phyloP scores from a whole-genome alignment of 2,797 vertebrate species.

The Eidolon dupreanum region DNA sequence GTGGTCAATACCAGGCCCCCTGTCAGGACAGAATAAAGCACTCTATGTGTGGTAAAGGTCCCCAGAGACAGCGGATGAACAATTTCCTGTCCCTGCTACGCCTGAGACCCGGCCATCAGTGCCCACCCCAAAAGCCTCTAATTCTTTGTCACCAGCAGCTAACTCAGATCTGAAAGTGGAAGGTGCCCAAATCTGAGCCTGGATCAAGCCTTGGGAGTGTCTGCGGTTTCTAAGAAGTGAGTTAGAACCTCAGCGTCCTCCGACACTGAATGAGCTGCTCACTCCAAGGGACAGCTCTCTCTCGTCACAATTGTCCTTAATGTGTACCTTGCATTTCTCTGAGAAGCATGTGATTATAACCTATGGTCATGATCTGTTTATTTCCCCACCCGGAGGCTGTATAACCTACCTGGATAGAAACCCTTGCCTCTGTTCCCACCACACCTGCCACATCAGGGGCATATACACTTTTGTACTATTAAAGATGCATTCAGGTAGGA shows the following conservation, averaged over 20 bases:
- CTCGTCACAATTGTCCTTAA: not conserved
- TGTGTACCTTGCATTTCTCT: not conserved
- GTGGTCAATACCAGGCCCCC: rapidly evolving
- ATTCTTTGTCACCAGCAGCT: not conserved
- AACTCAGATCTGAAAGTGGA: not conserved
- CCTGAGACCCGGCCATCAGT: not conserved
- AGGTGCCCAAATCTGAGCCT: constrained; percentile 8
- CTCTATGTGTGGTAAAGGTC: too few relatives aligned
- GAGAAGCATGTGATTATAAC: constrained; percentile 62
- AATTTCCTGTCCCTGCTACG: rapidly evolving
- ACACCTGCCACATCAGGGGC: not conserved
- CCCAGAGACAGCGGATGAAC: too few relatives aligned
- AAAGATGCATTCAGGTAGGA: constrained; percentile 54
- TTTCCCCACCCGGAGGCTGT: constrained; percentile 14
- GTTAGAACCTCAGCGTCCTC: not conserved
- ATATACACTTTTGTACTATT: constrained; percentile 41
- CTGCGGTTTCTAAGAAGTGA: constrained; percentile 60
- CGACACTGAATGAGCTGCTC: not conserved
- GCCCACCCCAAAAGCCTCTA: not conserved
- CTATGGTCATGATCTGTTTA: constrained; percentile 25
- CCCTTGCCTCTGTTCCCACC: constrained; percentile 50
- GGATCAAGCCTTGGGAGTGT: not conserved
- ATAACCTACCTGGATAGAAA: not conserved
- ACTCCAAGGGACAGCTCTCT: not conserved
- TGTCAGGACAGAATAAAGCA: not conserved